Evolutionary conservation across 2,888 invertebrate genomes (phyloP).

Genomic region (Limenitis camilla): DNA sequence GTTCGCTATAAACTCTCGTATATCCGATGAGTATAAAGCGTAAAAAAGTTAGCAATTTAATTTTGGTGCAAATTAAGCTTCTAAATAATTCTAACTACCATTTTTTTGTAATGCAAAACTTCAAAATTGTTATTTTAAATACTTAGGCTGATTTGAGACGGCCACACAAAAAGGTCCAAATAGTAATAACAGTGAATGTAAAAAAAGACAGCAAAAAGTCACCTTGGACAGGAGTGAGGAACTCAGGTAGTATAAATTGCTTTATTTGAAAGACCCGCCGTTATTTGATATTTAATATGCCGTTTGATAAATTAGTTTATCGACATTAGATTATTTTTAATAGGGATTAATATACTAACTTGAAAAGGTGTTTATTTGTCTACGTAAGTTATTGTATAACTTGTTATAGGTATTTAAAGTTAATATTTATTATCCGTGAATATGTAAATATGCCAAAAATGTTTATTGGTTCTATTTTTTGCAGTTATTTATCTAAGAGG

Average conservation of each 20-base stretch:
- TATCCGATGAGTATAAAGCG: too few species aligned
- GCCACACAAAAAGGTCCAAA: slow-evolving; percentile 60
- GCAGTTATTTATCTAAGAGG: too few species aligned
- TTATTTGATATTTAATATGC: slow-evolving; percentile 33
- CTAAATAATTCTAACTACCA: background rate
- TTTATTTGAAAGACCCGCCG: slow-evolving; percentile 57
- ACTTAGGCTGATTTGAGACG: slow-evolving; percentile 23
- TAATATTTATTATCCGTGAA: too few species aligned
- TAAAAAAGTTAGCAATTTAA: background rate
- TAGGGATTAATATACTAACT: background rate
- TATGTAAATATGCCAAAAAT: too few species aligned
- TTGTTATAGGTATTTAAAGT: too few species aligned
- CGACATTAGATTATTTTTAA: slow-evolving; percentile 25
- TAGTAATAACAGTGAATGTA: slow-evolving; percentile 49
- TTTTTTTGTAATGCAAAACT: too few species aligned
- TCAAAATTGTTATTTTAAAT: too few species aligned
- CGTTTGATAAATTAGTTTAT: slow-evolving; percentile 40
- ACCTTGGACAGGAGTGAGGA: slow-evolving; percentile 66
- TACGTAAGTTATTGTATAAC: background rate
- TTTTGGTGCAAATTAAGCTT: background rate
- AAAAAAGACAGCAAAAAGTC: slow-evolving; percentile 65
- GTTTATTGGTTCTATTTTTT: too few species aligned
- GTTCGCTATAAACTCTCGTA: too few species aligned
- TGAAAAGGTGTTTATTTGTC: background rate
- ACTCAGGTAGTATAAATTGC: slow-evolving; percentile 69